Percentiles rank a stretch among this genome's conserved stretches.
These are phyloP conservation scores for Cygnus buccinator DNA, from an alignment of 2,113 vertebrate genomes.

Conservation along the genomic window DNA sequence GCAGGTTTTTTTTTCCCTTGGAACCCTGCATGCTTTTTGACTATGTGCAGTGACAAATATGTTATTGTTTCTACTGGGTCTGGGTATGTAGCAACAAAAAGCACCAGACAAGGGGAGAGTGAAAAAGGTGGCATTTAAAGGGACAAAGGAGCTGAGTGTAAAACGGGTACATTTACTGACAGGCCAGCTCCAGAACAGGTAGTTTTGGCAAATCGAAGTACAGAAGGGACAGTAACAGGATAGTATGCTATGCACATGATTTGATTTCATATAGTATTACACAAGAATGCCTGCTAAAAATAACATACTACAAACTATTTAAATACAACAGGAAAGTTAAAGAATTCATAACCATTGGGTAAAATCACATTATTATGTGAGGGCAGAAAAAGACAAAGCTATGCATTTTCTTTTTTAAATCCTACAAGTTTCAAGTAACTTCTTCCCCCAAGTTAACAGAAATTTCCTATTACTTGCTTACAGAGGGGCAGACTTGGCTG, in stretches of 20 bases:
- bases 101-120: not conserved
- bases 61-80: not conserved
- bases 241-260: rapidly evolving
- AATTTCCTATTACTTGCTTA: not conserved
- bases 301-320: rapidly evolving
- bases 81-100: not conserved
- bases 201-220: not conserved
- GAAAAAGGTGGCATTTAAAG: not conserved
- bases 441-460: not conserved
- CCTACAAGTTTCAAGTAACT: not conserved
- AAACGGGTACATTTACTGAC: no score
- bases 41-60: not conserved
- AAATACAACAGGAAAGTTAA: not conserved
- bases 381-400: not conserved
- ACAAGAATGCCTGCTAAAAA: not conserved
- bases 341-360: not conserved
- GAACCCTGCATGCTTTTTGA: not conserved
- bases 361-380: not conserved
- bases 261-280: not conserved
- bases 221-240: not conserved
- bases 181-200: not conserved
- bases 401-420: not conserved
- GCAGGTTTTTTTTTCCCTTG: not conserved
- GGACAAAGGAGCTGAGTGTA: not conserved
- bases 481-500: not conserved